These are phyloP conservation scores for Meloidogyne hapla DNA, from an alignment of 1,140 invertebrate species.

Conservation along the genomic window DNA sequence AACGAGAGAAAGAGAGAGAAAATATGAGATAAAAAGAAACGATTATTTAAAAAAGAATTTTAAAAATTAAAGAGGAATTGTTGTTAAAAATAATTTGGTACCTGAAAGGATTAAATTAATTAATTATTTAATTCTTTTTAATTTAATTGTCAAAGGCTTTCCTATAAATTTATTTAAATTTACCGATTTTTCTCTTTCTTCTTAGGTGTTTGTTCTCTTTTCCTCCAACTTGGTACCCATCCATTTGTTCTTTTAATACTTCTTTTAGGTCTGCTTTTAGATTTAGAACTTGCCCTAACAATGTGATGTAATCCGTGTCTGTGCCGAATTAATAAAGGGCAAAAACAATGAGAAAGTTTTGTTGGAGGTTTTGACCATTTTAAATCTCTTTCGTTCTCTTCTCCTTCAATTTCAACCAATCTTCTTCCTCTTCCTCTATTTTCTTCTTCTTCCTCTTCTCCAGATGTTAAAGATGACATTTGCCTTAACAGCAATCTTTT, in stretches of 20 bases:
- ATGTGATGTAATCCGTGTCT: slow-evolving; percentile 16
- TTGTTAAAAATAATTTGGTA: no score
- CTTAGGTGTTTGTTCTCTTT: not conserved
- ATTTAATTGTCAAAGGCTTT: no score
- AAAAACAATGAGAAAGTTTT: slow-evolving; percentile 10
- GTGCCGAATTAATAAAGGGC: slow-evolving; percentile 22
- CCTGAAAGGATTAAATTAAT: not conserved
- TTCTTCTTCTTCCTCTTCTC: not conserved
- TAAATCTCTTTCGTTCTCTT: not conserved
- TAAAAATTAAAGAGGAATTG: no score
- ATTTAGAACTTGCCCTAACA: not conserved
- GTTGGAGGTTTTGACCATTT: not conserved
- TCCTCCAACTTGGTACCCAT: slow-evolving; percentile 28
- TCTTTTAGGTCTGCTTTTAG: not conserved
- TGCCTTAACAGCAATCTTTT: slow-evolving; percentile 8
- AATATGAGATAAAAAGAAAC: slow-evolving; percentile 8
- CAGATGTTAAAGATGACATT: not conserved
- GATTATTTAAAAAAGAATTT: not conserved
- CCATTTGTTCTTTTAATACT: slow-evolving; percentile 5
- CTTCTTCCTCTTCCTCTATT: slow-evolving; percentile 5
- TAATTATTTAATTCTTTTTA: no score
- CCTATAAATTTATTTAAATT: not conserved
- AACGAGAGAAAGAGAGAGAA: slow-evolving; percentile 5
- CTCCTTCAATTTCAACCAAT: slow-evolving; percentile 1
- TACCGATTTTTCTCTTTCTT: not conserved